phyloP scores from a whole-genome alignment of 2,888 invertebrate genomes.

The Biston stratarius region DNA sequence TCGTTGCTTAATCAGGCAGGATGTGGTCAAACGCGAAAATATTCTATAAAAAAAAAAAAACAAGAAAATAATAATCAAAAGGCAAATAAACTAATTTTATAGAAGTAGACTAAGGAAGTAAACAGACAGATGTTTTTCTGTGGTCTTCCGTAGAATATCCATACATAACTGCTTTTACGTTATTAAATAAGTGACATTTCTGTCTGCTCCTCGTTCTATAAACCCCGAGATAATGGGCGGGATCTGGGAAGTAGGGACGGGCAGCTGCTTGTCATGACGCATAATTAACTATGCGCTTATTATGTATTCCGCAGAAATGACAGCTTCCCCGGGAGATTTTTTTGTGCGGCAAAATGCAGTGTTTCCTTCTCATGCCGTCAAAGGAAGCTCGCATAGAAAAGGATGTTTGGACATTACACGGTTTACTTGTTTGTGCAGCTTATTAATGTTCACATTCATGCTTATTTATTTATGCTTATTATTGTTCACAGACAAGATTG shows the following conservation, averaged over 20 bases:
- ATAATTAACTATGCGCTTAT: slow-evolving; percentile 36
- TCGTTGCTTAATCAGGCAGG: no score
- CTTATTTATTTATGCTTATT: no score
- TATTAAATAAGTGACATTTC: background rate
- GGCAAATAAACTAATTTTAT: no score
- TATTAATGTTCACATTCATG: no score
- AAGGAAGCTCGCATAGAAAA: background rate
- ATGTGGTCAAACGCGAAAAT: no score
- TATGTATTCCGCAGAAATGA: slow-evolving; percentile 30
- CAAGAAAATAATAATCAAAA: no score
- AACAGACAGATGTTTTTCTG: no score
- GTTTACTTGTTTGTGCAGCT: background rate
- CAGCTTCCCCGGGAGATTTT: slow-evolving; percentile 15
- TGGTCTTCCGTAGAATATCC: no score
- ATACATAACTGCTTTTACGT: background rate
- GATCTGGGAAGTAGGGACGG: background rate
- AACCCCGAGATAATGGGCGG: background rate
- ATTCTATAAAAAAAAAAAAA: no score
- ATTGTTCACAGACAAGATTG: no score
- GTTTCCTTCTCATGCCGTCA: background rate
- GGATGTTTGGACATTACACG: background rate
- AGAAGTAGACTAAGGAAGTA: no score
- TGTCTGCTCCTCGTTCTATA: slow-evolving; percentile 5
- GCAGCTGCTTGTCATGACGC: slow-evolving; percentile 29
- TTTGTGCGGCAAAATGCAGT: slow-evolving; percentile 2